Conservation (phyloP, 2,888 invertebrate species). For the Idaea biselata region DNA sequence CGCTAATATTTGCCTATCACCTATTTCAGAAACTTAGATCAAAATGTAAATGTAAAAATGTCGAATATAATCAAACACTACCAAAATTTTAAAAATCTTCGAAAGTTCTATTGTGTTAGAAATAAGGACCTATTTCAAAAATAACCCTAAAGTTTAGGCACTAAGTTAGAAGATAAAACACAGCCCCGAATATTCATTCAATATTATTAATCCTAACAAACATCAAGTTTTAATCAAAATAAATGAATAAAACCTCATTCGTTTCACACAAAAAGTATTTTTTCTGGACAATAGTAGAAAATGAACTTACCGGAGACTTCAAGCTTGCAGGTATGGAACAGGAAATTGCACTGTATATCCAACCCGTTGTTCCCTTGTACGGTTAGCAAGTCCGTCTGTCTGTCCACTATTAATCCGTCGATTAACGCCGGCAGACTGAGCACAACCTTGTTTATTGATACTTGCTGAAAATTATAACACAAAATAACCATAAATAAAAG, state of each 20-base stretch:
- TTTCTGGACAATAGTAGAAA: background rate
- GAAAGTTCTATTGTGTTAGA: too few species aligned
- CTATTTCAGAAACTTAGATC: too few species aligned
- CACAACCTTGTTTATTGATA: constrained; percentile 52
- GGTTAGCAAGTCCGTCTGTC: constrained; percentile 57
- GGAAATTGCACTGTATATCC: constrained; percentile 61
- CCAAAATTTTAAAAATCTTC: too few species aligned
- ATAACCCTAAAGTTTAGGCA: too few species aligned
- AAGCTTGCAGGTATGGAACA: constrained; percentile 69
- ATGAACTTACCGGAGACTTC: constrained; percentile 57
- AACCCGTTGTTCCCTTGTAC: constrained; percentile 56
- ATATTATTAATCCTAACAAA: too few species aligned
- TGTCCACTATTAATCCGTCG: constrained; percentile 60
- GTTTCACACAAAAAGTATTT: background rate
- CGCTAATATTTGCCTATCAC: too few species aligned
- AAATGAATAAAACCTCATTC: background rate
- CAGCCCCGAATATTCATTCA: too few species aligned
- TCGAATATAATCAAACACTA: too few species aligned
- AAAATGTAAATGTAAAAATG: too few species aligned
- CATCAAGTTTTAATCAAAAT: too few species aligned
- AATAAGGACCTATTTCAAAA: too few species aligned
- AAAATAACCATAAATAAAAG: background rate
- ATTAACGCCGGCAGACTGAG: constrained; percentile 61
- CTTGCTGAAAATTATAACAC: constrained; percentile 50
- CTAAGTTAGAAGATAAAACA: too few species aligned